Base-by-base conservation (phyloP, 2,888 invertebrate species). In the Diploptera punctata region DNA sequence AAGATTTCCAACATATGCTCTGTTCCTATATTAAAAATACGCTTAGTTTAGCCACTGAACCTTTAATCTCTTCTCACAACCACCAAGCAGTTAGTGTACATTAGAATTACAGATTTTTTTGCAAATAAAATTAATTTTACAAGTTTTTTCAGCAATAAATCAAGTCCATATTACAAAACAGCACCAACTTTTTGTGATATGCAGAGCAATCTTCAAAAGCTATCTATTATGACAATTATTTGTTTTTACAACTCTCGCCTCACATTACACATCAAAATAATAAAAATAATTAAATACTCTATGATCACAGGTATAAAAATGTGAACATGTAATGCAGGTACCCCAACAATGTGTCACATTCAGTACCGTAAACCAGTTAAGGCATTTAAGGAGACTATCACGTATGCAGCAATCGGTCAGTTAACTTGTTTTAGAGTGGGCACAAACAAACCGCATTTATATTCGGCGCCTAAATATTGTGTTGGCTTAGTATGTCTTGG, bases 1-100 rank as follows among this genome's bases (percentile, higher is more conserved):
- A n/a, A n/a, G n/a, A n/a, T 33, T 33, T 33, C 7, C 10, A 33
- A 10, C 10, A 10, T 33, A 10, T 33, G 33, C 33, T 33, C 33
- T 33, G 26, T 52, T 13, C 24, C 21, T 24, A 57, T 29, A 29
- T 29, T 29, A 57, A 57, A n/a, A 57, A 54, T 16, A 57, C 31
- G 29, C 57, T 54, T 13, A 29, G n/a, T 10, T 65, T 29, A 29
- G 47, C 65, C 47, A 43, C 65, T 44, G 60, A 69, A 43, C 57
- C 60, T 69, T 69, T 69, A 69, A 69, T 69, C 44, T 69, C 44
- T 3, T 69, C 69, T 57, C 60, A 69, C 57, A 69, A 57, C 44
- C 69, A 69, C 57, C 69, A 69, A 69, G 69, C 69, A 69, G 60
- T 18, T 65, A 65, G 47, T 26, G 47, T 65, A 65, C 65, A 65